phyloP scores from a whole-genome alignment of 2,797 vertebrate species.

The Diplodus puntazzo region DNA sequence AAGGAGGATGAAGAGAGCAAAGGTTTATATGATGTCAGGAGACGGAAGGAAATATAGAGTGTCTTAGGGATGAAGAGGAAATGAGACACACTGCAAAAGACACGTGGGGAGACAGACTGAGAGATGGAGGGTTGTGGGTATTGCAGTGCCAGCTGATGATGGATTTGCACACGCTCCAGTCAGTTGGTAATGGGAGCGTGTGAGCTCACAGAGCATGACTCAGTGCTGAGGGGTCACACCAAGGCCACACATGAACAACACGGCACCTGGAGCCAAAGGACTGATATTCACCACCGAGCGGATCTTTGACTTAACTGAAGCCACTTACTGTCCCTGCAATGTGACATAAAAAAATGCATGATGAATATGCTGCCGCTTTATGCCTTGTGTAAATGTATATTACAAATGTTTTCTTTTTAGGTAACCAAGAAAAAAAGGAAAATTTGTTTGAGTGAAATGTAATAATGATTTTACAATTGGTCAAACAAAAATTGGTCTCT shows the following conservation, averaged over 20 bases:
- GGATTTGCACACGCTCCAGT: constrained; percentile 58
- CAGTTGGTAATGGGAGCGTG: constrained; percentile 61
- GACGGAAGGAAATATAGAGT: constrained; percentile 11
- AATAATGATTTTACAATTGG: neutral
- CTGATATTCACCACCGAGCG: neutral
- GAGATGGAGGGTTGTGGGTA: constrained; percentile 37
- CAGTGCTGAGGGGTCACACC: constrained; percentile 53
- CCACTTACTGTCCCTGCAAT: neutral
- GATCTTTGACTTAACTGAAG: neutral
- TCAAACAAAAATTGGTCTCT: neutral
- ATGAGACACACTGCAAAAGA: constrained; percentile 16
- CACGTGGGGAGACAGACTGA: constrained; percentile 21
- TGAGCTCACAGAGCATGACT: constrained; percentile 59
- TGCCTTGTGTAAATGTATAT: neutral
- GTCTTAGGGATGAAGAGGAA: constrained; percentile 35
- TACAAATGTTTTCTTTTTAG: neutral
- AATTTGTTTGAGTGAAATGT: neutral
- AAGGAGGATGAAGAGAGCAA: constrained; percentile 8
- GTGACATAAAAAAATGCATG: neutral
- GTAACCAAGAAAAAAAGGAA: neutral
- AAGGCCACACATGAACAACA: constrained; percentile 41
- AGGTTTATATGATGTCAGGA: constrained; percentile 51
- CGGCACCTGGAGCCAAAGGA: constrained; percentile 30
- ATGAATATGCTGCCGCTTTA: neutral
- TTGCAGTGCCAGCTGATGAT: constrained; percentile 61